Conservation (phyloP, 2,113 vertebrate genomes). For the Erythrocebus patas region DNA sequence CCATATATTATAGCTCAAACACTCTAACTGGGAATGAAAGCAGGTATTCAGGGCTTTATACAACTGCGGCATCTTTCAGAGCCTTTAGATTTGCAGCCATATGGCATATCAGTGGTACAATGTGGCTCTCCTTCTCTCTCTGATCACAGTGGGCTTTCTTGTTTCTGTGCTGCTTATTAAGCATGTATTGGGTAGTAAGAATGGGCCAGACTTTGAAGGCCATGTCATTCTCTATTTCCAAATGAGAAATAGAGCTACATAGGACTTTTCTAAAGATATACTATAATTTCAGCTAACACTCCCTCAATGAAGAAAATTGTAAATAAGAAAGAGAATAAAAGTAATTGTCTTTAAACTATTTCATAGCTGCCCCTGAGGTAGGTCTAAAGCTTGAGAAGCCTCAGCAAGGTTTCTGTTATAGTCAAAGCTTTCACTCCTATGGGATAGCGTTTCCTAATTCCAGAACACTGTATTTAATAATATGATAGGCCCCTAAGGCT, state of each 20-base stretch:
- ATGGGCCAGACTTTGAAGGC: not conserved
- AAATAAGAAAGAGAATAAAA: not conserved
- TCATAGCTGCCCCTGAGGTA: not conserved
- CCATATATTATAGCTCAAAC: constrained; percentile 47
- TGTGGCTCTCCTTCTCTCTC: not conserved
- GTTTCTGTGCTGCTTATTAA: not conserved
- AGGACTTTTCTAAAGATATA: not conserved
- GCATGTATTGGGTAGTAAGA: too few species aligned
- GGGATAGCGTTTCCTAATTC: not conserved
- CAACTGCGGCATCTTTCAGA: not conserved
- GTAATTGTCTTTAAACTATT: not conserved
- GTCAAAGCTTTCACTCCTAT: not conserved
- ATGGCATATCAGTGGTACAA: not conserved
- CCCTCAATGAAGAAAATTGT: not conserved
- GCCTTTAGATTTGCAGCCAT: not conserved
- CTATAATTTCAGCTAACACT: not conserved
- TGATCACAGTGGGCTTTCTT: not conserved
- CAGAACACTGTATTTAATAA: not conserved
- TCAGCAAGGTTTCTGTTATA: not conserved
- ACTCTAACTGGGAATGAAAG: not conserved
- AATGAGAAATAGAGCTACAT: not conserved
- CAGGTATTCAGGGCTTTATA: constrained; percentile 36
- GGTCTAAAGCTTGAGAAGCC: not conserved
- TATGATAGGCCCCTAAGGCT: not conserved
- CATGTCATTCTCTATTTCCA: not conserved